phyloP scores from a whole-genome alignment of 2,797 vertebrate species.

The Cyprinella venusta region DNA sequence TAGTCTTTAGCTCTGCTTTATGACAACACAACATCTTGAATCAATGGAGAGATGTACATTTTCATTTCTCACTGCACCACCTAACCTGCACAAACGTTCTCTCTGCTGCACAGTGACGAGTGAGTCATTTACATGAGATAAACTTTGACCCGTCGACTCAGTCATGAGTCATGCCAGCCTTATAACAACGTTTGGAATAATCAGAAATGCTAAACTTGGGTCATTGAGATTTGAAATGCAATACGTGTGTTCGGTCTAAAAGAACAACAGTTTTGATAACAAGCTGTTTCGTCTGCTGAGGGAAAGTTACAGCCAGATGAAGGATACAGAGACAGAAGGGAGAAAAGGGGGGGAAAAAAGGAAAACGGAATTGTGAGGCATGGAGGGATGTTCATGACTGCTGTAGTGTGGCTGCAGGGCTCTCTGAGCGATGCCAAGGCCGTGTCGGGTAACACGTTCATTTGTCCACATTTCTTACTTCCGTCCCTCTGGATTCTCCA shows the following conservation, averaged over 20 bases:
- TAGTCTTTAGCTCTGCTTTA: not conserved
- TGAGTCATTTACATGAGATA: constrained; percentile 16
- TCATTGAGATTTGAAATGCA: constrained; percentile 14
- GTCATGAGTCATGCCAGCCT: not conserved
- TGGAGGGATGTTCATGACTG: constrained; percentile 58
- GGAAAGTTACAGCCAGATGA: constrained; percentile 39
- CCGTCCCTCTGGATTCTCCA: constrained; percentile 65
- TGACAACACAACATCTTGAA: not conserved
- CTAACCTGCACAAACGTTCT: not conserved
- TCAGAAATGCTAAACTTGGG: not conserved
- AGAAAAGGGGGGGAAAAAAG: not conserved
- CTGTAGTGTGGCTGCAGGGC: constrained; percentile 66
- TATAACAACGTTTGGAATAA: not conserved
- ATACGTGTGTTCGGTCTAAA: not conserved
- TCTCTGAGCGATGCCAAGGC: constrained; percentile 69
- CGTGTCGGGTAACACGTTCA: constrained; percentile 72
- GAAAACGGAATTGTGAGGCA: constrained; percentile 46
- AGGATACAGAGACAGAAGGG: constrained; percentile 37
- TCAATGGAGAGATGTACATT: not conserved
- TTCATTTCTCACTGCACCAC: constrained; percentile 5
- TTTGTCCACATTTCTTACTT: constrained; percentile 77
- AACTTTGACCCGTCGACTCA: not conserved
- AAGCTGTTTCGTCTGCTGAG: constrained; percentile 14
- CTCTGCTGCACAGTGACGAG: not conserved
- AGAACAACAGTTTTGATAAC: constrained; percentile 37